Evolutionary conservation across 2,888 invertebrate genomes (phyloP), one percentile per base, ranked within the genome.

Genomic region (Steinernema carpocapsae): DNA sequence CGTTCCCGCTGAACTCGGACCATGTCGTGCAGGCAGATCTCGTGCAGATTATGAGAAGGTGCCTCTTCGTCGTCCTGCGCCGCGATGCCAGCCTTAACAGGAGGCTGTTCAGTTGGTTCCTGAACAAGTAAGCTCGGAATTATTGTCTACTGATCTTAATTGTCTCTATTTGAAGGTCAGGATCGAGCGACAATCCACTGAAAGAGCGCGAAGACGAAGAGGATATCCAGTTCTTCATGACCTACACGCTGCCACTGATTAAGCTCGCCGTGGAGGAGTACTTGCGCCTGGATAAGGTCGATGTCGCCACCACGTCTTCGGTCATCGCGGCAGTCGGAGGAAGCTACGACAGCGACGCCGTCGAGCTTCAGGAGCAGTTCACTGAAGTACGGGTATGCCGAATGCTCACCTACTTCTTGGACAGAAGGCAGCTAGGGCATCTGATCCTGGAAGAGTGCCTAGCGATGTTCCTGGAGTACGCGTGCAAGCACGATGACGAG

Each of bases 31-130:
- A 80, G 24, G 76, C 77, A 1, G 84, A 86, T 64, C 79, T 84
- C 72, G 83, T 86, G 4, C 83, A 86, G 73, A 75, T 87, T 19
- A 79, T 84, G 37, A 79, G 82, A 24, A 78, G 83, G 29, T 84
- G 83, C 32, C 89, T 94, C 72, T 89, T 89, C 77, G 90, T 91
- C 1, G 92, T 95, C 78, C 89, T 94, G 71, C 89, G 94, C 56
- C 90, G 95, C 77, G 94, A 95, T 87, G 94, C 94, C 93, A 94
- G 94, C 37, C 90, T 95, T 17, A 95, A 95, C 88, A 91, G 93
- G 80, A 91, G 94, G 43, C 89, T 94, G 42, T 94, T 93, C 88
- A 92, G 93, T 0, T 94, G 94, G 94, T 89, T 95, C 1, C 76
- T 87, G 72, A 84, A 84, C 78, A 80, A 84, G 82, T 81, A 42